These are phyloP conservation scores for Andrena trimmerana DNA, from an alignment of 2,888 invertebrate species.

Conservation along the genomic window DNA sequence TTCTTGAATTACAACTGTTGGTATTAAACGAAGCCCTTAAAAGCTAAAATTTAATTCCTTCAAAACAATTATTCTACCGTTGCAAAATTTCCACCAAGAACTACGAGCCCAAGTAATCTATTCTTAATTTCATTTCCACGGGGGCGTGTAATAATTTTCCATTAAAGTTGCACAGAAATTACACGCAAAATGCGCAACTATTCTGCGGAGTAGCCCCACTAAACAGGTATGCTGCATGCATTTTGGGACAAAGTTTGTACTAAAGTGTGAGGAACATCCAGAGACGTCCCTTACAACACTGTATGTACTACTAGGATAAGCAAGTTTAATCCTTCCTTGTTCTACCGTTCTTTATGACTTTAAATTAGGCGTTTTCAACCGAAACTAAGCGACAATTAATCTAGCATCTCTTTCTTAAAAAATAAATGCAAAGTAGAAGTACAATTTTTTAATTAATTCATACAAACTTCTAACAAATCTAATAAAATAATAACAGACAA, in stretches of 20 bases:
- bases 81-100: background rate
- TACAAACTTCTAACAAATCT: too few relatives aligned
- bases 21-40: too few relatives aligned
- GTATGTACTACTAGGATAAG: background rate
- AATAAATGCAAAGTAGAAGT: background rate
- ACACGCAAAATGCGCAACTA: background rate
- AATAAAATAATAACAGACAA: too few relatives aligned
- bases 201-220: background rate
- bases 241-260: background rate
- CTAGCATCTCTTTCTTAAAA: background rate
- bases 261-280: background rate
- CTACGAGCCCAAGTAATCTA: background rate
- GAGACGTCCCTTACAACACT: background rate
- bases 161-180: background rate
- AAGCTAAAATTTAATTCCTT: background rate
- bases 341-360: background rate
- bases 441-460: background rate
- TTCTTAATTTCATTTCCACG: constrained; percentile 1
- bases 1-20: too few relatives aligned
- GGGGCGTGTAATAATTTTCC: background rate
- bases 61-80: background rate
- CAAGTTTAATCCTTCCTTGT: too few relatives aligned
- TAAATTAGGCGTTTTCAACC: background rate
- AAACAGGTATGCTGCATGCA: constrained; percentile 1
- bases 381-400: background rate